phyloP scores from a whole-genome alignment of 2,888 invertebrate genomes.

The Lycophotia porphyrea region DNA sequence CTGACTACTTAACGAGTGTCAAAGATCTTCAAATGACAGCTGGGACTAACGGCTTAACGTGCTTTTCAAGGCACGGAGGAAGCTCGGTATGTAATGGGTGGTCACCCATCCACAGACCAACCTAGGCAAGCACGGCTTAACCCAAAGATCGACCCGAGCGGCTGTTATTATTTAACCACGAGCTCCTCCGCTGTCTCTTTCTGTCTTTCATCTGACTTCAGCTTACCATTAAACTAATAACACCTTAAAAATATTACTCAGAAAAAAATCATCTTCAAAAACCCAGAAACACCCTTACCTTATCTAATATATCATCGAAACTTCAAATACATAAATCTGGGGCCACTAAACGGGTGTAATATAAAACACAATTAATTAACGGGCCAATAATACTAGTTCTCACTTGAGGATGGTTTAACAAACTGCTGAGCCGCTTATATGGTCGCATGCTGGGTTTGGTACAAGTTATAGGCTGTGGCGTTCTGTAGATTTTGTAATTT shows the following conservation, averaged over 20 bases:
- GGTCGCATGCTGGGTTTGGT: slow-evolving; percentile 71
- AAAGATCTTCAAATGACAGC: no score
- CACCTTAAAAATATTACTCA: slow-evolving; percentile 17
- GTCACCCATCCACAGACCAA: no score
- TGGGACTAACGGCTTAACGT: no score
- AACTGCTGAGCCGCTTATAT: slow-evolving; percentile 73
- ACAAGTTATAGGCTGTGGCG: slow-evolving; percentile 26
- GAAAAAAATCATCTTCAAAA: slow-evolving; percentile 7
- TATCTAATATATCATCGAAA: slow-evolving; percentile 61
- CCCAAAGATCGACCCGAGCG: no score
- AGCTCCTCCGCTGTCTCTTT: no score
- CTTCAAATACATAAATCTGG: slow-evolving; percentile 66
- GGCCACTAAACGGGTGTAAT: slow-evolving; percentile 68
- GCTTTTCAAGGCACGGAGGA: no score
- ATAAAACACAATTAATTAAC: slow-evolving; percentile 79
- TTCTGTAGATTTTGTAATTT: neutral
- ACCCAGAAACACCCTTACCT: slow-evolving; percentile 20
- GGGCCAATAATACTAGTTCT: slow-evolving; percentile 74
- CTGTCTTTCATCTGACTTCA: neutral
- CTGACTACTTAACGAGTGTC: no score
- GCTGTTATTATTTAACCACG: no score
- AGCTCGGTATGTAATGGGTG: no score
- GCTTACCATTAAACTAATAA: slow-evolving; percentile 1
- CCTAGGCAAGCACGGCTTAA: no score
- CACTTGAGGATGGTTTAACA: slow-evolving; percentile 75